Evolutionary conservation across 2,797 vertebrate genomes (phyloP).

Genomic region (Dryobates pubescens): DNA sequence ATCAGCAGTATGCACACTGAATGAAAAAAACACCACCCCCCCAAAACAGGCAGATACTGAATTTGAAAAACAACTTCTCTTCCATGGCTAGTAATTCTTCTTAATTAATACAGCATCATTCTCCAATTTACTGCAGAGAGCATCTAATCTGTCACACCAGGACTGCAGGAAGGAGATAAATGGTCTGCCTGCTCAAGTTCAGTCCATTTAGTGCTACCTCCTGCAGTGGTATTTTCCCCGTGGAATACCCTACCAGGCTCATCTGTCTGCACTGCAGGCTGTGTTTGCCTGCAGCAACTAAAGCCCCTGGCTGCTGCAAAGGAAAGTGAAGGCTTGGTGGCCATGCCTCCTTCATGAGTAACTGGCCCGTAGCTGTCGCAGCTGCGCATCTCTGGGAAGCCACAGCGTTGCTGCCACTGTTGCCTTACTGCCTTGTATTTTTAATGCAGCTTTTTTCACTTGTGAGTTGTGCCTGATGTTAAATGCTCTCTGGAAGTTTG

Average conservation of each 20-base stretch:
- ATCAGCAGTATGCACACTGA: background rate
- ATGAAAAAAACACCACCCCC: background rate
- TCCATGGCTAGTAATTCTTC: background rate
- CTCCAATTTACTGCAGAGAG: background rate
- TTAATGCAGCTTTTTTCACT: background rate
- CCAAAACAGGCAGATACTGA: background rate
- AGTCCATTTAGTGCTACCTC: background rate
- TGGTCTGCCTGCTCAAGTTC: background rate
- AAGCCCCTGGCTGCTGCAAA: background rate
- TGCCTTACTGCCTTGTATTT: background rate
- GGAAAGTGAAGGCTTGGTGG: background rate
- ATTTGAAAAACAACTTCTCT: background rate
- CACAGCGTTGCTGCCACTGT: background rate
- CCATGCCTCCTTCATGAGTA: background rate
- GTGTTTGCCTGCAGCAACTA: background rate
- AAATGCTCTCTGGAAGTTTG: background rate
- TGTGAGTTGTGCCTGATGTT: fast-evolving
- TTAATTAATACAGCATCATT: background rate
- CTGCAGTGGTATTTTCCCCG: background rate
- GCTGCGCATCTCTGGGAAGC: background rate
- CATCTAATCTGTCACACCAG: background rate
- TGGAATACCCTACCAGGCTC: background rate
- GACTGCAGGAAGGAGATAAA: background rate
- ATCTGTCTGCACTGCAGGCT: fast-evolving
- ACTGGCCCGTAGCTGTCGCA: background rate